Percentiles rank a stretch among this genome's conserved stretches.
These are phyloP conservation scores for Oeneis ivallda DNA, from an alignment of 2,888 invertebrate genomes.

Conservation along the genomic window DNA sequence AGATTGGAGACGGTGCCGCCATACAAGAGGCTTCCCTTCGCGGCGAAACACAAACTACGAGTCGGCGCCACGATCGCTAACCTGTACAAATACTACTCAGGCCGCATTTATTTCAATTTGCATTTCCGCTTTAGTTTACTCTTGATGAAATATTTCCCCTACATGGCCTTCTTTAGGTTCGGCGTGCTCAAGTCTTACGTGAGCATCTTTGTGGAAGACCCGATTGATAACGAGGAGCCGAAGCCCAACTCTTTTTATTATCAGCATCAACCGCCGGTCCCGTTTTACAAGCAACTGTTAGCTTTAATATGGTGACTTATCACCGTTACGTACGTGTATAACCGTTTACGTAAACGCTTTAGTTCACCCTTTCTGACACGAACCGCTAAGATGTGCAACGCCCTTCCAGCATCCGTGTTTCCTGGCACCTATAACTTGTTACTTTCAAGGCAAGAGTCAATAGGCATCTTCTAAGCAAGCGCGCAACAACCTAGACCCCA, in stretches of 20 bases:
- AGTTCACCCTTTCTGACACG: too few relatives aligned
- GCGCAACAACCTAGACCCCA: too few relatives aligned
- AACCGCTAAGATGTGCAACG: too few relatives aligned
- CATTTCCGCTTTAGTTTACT: constrained; percentile 82
- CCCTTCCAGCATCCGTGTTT: too few relatives aligned
- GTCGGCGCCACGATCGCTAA: constrained; percentile 44
- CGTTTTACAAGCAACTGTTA: constrained; percentile 55
- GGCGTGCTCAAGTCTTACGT: constrained; percentile 84
- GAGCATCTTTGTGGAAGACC: constrained; percentile 77
- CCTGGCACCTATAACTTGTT: too few relatives aligned
- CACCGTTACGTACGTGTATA: too few relatives aligned
- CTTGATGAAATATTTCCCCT: constrained; percentile 85
- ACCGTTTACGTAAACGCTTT: too few relatives aligned
- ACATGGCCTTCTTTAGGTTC: constrained; percentile 84
- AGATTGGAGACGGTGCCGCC: constrained; percentile 64
- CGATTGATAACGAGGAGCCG: constrained; percentile 57
- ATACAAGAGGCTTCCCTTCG: constrained; percentile 64
- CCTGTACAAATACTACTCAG: constrained; percentile 71
- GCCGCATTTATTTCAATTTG: constrained; percentile 83
- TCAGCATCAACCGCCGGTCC: constrained; percentile 44
- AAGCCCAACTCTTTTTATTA: constrained; percentile 62
- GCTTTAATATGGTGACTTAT: constrained; percentile 57
- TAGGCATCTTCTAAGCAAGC: too few relatives aligned
- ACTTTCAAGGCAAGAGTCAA: too few relatives aligned
- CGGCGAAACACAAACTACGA: constrained; percentile 56